A percentile compares a stretch with the other conserved stretches of the same genome.
Evolutionary conservation across 1,140 invertebrate species (phyloP).

Genomic region (Adelges cooleyi): DNA sequence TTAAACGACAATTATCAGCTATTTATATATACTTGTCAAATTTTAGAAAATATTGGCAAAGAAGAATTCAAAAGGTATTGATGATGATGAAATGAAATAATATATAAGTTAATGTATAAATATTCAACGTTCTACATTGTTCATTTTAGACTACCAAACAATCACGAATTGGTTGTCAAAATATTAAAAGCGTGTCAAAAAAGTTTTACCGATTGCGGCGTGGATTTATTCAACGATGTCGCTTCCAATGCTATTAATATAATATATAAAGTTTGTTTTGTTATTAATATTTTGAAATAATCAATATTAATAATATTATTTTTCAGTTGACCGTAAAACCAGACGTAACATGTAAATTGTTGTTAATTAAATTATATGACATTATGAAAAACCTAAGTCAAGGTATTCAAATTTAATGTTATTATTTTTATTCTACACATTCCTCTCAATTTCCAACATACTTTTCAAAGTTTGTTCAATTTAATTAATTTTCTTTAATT

Average conservation of each 20-base stretch:
- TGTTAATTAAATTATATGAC: not conserved
- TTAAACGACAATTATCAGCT: conserved; percentile 44
- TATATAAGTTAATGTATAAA: too few relatives aligned
- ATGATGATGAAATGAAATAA: not conserved
- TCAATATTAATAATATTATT: not conserved
- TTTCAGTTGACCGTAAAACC: conserved; percentile 10
- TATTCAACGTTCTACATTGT: too few relatives aligned
- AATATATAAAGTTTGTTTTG: conserved; percentile 45
- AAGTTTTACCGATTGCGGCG: conserved; percentile 39
- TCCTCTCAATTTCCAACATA: not conserved
- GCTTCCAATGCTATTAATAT: conserved; percentile 47
- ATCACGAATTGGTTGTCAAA: conserved; percentile 46
- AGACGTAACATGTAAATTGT: not conserved
- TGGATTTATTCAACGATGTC: conserved; percentile 46
- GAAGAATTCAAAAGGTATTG: conserved; percentile 30
- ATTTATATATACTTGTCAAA: conserved; percentile 48
- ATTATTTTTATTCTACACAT: not conserved
- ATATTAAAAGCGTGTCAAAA: conserved; percentile 41
- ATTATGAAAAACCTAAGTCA: not conserved
- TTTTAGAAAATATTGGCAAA: conserved; percentile 43
- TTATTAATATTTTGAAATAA: not conserved
- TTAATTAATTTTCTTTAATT: not conserved
- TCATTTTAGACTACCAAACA: conserved; percentile 39
- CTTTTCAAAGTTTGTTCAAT: not conserved
- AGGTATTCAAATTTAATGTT: not conserved